Percentiles rank a stretch among this genome's conserved stretches.
Evolutionary conservation across 2,888 invertebrate species (phyloP).

Genomic region (Nymphalis polychloros): DNA sequence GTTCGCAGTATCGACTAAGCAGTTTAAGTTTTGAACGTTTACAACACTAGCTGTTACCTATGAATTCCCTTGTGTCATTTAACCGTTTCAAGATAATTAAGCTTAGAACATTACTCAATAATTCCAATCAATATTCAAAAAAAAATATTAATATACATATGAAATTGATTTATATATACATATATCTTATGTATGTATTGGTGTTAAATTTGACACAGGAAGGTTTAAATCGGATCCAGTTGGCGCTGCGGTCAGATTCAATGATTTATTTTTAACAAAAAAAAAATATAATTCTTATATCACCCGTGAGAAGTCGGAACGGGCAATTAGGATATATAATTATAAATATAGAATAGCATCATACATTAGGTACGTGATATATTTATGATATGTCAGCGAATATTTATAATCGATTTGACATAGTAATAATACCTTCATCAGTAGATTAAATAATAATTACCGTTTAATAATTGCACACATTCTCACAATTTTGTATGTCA

Average conservation of each 20-base stretch:
- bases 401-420: constrained; percentile 4
- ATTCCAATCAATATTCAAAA: too few species aligned
- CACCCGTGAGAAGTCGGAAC: too few species aligned
- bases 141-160: too few species aligned
- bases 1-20: background rate
- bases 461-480: constrained; percentile 1
- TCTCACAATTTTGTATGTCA: constrained; percentile 1
- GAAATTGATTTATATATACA: too few species aligned
- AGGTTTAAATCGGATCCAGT: too few species aligned
- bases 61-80: background rate
- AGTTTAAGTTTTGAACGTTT: background rate
- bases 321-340: background rate
- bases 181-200: too few species aligned
- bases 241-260: too few species aligned
- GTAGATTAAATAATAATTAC: constrained; percentile 9
- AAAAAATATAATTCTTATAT: too few species aligned
- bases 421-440: constrained; percentile 6
- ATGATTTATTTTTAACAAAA: too few species aligned
- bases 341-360: constrained; percentile 3
- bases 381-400: constrained; percentile 10
- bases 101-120: too few species aligned
- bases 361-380: constrained; percentile 23
- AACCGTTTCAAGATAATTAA: background rate
- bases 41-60: background rate
- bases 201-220: too few species aligned